phyloP scores from a whole-genome alignment of 2,113 vertebrate genomes.

The Poeciliopsis retropinna region DNA sequence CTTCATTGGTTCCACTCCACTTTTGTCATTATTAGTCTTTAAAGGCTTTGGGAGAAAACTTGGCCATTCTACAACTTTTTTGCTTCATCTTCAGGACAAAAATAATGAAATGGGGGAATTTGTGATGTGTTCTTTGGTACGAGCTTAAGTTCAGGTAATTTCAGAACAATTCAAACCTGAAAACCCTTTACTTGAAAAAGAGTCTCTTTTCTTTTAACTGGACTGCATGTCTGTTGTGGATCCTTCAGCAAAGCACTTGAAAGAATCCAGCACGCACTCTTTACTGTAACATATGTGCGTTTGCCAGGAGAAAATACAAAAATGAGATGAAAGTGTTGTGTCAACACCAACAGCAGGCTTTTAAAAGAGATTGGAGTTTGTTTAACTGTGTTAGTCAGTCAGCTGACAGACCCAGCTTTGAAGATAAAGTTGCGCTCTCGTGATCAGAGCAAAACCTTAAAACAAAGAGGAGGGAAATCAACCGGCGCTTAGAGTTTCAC shows the following conservation, averaged over 20 bases:
- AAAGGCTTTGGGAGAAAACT: too few species aligned
- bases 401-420: conserved; percentile 59
- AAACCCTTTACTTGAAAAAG: too few species aligned
- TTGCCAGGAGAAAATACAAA: conserved; percentile 29
- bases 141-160: too few species aligned
- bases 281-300: conserved; percentile 15
- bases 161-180: too few species aligned
- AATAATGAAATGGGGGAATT: too few species aligned
- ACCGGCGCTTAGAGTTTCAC: background rate
- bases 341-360: conserved; percentile 49
- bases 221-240: background rate
- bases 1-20: too few species aligned
- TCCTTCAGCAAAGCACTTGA: background rate
- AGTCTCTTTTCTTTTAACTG: too few species aligned
- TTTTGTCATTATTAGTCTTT: too few species aligned
- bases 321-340: conserved; percentile 47
- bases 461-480: conserved; percentile 4
- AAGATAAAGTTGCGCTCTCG: conserved; percentile 31
- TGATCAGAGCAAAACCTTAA: conserved; percentile 1
- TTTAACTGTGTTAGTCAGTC: conserved; percentile 27
- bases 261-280: background rate
- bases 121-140: too few species aligned
- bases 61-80: too few species aligned
- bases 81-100: too few species aligned
- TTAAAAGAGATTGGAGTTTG: conserved; percentile 19